Conservation (phyloP, 1,140 invertebrate species). For the Diabrotica undecimpunctata region DNA sequence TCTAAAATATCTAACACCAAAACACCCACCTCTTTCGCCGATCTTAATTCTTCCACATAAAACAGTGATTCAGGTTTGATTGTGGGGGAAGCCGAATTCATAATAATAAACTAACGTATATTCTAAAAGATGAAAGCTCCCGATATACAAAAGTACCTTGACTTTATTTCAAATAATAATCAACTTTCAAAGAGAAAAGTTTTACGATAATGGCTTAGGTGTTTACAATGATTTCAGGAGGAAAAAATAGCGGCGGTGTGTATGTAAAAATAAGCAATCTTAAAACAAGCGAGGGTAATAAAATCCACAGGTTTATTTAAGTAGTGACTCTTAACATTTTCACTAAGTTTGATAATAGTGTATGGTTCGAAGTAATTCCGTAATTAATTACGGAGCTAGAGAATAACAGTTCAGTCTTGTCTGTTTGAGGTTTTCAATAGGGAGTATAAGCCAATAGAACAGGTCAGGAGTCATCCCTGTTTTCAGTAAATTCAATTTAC, state of each 20-base stretch:
- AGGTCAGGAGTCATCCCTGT: background rate
- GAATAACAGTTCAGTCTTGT: slow-evolving; percentile 16
- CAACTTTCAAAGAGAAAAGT: slow-evolving; percentile 2
- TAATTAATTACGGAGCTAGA: slow-evolving; percentile 14
- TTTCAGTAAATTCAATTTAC: too few species aligned
- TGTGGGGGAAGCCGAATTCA: background rate
- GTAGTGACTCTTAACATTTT: slow-evolving; percentile 10
- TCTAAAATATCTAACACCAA: too few species aligned
- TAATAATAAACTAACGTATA: background rate
- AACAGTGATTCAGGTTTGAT: background rate
- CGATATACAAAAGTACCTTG: background rate
- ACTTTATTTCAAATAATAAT: slow-evolving; percentile 3
- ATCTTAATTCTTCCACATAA: background rate
- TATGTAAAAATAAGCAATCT: slow-evolving; percentile 11
- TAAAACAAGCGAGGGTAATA: slow-evolving; percentile 12
- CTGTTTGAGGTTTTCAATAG: slow-evolving; percentile 12
- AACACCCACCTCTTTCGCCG: too few species aligned
- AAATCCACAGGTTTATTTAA: slow-evolving; percentile 14
- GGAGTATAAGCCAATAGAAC: background rate
- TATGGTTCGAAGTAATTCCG: slow-evolving; percentile 12
- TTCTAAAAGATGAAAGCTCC: background rate
- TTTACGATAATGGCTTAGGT: background rate
- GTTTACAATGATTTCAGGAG: background rate
- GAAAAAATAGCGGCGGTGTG: background rate
- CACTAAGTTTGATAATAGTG: slow-evolving; percentile 18